phyloP scores from a whole-genome alignment of 1,140 invertebrate species.

The Andrena cerasifolii region DNA sequence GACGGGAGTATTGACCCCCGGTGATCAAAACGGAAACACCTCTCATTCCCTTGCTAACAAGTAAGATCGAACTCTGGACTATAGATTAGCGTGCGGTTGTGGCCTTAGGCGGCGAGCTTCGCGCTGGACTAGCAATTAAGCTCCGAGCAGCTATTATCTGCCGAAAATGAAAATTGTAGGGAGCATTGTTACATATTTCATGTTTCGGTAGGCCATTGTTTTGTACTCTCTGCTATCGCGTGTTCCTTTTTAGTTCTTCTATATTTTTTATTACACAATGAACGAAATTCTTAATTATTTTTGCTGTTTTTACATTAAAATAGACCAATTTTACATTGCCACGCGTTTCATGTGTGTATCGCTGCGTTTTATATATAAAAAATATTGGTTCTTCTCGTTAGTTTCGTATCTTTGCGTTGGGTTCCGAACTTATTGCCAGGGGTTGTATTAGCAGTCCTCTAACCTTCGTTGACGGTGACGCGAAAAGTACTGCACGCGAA shows the following conservation, averaged over 20 bases:
- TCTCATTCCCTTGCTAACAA: conserved; percentile 19
- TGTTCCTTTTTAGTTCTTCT: neutral
- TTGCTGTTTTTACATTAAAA: no score
- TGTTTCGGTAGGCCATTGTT: conserved; percentile 17
- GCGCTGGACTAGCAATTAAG: conserved; percentile 65
- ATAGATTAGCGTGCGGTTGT: conserved; percentile 42
- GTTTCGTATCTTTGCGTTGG: no score
- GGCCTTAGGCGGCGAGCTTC: conserved; percentile 45
- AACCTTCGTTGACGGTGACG: no score
- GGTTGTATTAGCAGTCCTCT: no score
- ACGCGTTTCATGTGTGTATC: no score
- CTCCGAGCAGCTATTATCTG: conserved; percentile 67
- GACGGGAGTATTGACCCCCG: conserved; percentile 30
- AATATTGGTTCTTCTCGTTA: no score
- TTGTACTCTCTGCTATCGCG: neutral
- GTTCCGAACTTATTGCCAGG: no score
- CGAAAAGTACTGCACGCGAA: neutral
- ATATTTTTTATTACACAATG: no score
- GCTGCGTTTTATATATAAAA: no score
- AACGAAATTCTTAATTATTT: no score
- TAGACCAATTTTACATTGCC: no score
- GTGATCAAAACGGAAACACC: conserved; percentile 45
- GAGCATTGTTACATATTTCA: conserved; percentile 10
- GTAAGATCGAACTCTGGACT: conserved; percentile 18
- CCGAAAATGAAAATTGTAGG: conserved; percentile 77